A percentile compares a stretch with the other conserved stretches of the same genome.
Evolutionary conservation across 2,113 vertebrate genomes (phyloP).

Genomic region (Vimba vimba): DNA sequence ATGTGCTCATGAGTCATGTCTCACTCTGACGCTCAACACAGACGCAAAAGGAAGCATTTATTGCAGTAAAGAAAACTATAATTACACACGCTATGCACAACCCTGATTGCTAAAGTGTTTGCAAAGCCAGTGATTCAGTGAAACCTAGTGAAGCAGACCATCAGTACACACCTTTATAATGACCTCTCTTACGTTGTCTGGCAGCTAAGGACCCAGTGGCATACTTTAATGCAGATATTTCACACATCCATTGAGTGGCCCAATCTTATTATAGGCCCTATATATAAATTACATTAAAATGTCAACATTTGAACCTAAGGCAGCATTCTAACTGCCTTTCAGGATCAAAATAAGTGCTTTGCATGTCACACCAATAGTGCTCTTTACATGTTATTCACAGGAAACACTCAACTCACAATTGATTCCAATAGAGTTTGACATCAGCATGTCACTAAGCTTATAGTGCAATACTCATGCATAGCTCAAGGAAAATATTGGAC

Average conservation of each 20-base stretch:
- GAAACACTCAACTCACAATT: not conserved
- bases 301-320: not conserved
- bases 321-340: not conserved
- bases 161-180: slow-evolving; percentile 42
- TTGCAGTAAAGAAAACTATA: slow-evolving; percentile 2
- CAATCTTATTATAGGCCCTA: not conserved
- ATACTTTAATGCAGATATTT: slow-evolving; percentile 1
- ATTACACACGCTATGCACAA: not conserved
- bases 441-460: not conserved
- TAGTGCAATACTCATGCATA: too few relatives aligned
- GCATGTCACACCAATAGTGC: not conserved
- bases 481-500: too few relatives aligned
- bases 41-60: slow-evolving; percentile 30
- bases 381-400: not conserved
- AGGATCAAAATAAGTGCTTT: too few relatives aligned
- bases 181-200: slow-evolving; percentile 41
- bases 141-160: slow-evolving; percentile 31
- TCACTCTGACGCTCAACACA: not conserved
- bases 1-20: slow-evolving; percentile 29
- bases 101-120: slow-evolving; percentile 41
- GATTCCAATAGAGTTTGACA: not conserved
- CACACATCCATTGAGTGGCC: not conserved
- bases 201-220: slow-evolving; percentile 8
- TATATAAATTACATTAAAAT: not conserved
- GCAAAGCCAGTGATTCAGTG: slow-evolving; percentile 19